A percentile compares a stretch with the other conserved stretches of the same genome.
These are phyloP conservation scores for Psettodes erumei DNA, from an alignment of 2,113 vertebrate genomes.

Conservation along the genomic window DNA sequence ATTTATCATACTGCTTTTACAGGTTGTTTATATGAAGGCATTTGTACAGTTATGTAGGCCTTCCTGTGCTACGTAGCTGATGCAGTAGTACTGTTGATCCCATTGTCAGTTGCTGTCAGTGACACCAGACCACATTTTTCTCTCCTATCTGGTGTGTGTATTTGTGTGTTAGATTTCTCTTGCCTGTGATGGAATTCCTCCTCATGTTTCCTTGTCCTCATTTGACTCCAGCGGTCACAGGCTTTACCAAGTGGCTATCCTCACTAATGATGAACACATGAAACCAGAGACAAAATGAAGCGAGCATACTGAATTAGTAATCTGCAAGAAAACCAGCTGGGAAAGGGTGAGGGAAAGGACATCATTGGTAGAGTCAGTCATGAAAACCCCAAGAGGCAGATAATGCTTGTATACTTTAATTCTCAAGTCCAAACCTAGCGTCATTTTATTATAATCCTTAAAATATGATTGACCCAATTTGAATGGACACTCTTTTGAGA, in stretches of 20 bases:
- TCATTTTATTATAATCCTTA: constrained; percentile 57
- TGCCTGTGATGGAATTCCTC: constrained; percentile 6
- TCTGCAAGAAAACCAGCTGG: constrained; percentile 11
- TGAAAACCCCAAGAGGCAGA: constrained; percentile 40
- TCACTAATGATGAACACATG: background rate
- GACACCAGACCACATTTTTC: background rate
- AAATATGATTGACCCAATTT: constrained; percentile 61
- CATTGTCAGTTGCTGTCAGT: constrained; percentile 1
- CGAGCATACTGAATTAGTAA: constrained; percentile 8
- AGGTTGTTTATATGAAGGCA: background rate
- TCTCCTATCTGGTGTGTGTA: constrained; percentile 3
- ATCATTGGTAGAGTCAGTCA: constrained; percentile 24
- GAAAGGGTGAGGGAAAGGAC: background rate
- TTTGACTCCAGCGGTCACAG: background rate
- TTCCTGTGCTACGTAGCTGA: background rate
- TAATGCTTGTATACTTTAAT: constrained; percentile 29
- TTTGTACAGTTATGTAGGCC: background rate
- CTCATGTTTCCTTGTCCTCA: constrained; percentile 28
- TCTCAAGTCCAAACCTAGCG: constrained; percentile 45
- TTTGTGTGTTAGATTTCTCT: constrained; percentile 10
- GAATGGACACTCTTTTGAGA: constrained; percentile 55
- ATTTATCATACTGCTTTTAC: background rate
- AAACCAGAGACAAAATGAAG: background rate
- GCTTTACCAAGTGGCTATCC: background rate
- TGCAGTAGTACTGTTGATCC: background rate